Evolutionary conservation across 2,797 vertebrate genomes (phyloP).

Genomic region (Hypotaenidia okinawae): DNA sequence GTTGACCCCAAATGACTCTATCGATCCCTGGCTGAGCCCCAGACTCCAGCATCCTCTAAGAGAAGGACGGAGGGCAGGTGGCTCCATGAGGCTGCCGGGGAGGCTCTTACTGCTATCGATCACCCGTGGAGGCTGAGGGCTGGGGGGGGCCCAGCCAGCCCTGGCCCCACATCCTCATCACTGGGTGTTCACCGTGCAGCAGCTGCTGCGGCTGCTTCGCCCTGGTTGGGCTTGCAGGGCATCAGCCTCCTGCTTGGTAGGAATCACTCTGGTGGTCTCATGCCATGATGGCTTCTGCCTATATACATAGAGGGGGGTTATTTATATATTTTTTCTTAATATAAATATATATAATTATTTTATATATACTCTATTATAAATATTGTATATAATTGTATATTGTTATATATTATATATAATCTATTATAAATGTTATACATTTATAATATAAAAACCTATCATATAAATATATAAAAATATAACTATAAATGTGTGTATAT

Average conservation of each 20-base stretch:
- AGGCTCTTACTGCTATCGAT: background rate
- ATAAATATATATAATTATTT: too few species aligned
- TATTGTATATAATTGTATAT: too few species aligned
- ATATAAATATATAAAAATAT: too few species aligned
- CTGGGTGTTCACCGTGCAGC: accelerated
- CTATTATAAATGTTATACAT: too few species aligned
- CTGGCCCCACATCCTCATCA: accelerated
- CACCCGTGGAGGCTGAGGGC: background rate
- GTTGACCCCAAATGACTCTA: background rate
- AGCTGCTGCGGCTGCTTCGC: background rate
- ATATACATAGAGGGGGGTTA: too few species aligned
- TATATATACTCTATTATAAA: too few species aligned
- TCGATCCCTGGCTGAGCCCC: background rate
- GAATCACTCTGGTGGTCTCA: too few species aligned
- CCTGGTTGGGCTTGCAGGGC: accelerated
- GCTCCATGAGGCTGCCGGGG: background rate
- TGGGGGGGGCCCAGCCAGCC: background rate
- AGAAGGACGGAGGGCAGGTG: background rate
- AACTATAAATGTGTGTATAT: background rate
- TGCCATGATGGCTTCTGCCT: background rate
- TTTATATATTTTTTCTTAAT: too few species aligned
- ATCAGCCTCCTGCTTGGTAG: background rate
- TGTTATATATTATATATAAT: background rate
- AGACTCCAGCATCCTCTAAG: background rate
- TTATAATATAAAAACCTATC: too few species aligned